Percentiles rank a stretch among this genome's conserved stretches.
These are phyloP conservation scores for Oscheius myriophilus DNA, from an alignment of 2,888 invertebrate genomes.

Conservation along the genomic window DNA sequence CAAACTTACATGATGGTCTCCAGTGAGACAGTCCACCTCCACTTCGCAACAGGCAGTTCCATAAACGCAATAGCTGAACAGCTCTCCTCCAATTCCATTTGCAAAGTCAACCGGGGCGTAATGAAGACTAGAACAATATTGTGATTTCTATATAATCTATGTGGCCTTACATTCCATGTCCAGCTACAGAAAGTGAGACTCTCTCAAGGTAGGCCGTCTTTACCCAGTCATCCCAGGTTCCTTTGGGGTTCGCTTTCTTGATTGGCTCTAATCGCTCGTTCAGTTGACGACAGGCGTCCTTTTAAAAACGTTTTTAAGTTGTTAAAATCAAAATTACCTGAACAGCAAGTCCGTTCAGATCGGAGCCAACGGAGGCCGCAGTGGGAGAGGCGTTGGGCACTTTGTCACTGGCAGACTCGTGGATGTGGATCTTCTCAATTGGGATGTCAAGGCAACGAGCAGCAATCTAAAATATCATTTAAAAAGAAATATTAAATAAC, in stretches of 20 bases:
- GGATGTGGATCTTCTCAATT: conserved; percentile 72
- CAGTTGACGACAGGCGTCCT: conserved; percentile 83
- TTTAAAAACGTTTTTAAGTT: conserved; percentile 18
- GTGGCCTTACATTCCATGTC: conserved; percentile 77
- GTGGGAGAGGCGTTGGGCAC: conserved; percentile 90
- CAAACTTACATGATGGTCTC: conserved; percentile 85
- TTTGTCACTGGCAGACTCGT: conserved; percentile 87
- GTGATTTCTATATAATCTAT: not conserved
- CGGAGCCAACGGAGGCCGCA: conserved; percentile 87
- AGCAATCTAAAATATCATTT: conserved; percentile 47
- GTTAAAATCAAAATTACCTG: conserved; percentile 35
- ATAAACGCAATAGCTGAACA: conserved; percentile 86
- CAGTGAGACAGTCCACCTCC: conserved; percentile 91
- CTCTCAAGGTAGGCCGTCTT: conserved; percentile 81
- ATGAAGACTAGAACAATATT: conserved; percentile 59
- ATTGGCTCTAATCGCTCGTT: conserved; percentile 81
- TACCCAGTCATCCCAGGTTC: conserved; percentile 87
- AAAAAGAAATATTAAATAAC: not conserved
- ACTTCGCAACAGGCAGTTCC: conserved; percentile 88
- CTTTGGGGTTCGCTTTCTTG: conserved; percentile 81
- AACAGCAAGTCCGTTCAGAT: conserved; percentile 90
- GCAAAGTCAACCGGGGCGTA: conserved; percentile 61
- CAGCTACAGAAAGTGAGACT: conserved; percentile 84
- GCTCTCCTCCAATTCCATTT: conserved; percentile 77
- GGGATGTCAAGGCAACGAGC: conserved; percentile 63